Evolutionary conservation across 2,797 vertebrate genomes (phyloP), one percentile per base, ranked within the genome.

Genomic region (Uromys caudimaculatus): DNA sequence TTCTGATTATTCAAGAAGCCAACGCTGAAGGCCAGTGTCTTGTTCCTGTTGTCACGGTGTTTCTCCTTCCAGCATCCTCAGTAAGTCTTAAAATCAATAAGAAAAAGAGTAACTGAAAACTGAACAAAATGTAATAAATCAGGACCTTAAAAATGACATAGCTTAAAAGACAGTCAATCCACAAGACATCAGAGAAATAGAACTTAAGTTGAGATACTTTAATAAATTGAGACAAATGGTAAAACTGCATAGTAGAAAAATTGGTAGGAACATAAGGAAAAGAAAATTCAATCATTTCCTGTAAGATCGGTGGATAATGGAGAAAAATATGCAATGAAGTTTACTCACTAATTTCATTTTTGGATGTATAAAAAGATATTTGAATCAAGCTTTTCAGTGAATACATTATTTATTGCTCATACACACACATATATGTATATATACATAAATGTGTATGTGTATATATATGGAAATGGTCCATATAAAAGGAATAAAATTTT

Each of bases 1-100:
- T 99, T 99, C 94, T 94, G 99, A 96, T 98, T 99, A 99, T 99
- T 98, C 32, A 98, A 85, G 90, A 75, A 98, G 95, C 12, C 97
- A 93, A 94, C 44, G 73, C 3, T 16, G 35, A 91, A 84, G 75
- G 50, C 92, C 87, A 96, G 17, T 90, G 35, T 47, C 35, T 11
- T 77, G 83, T 44, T 90, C 91, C 32, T 67, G n/a, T 60, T 8
- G 29, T 14, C 14, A 35, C 32, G 13, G 11, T 3, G 5, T n/a
- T 89, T 83, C 92, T 90, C 56, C 35, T 50, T 69, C 87, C 27
- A 38, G 16, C 44, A 86, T 79, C 62, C 54, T 89, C 27, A 52
- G 69, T 50, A 87, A 92, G 10, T 19, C 41, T 83, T 54, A 11
- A 44, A 81, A 62, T 67, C 35, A 95, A 29, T 60, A 71, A 73